These are phyloP conservation scores for Columba janthina DNA, from an alignment of 2,113 vertebrate species.

Conservation along the genomic window DNA sequence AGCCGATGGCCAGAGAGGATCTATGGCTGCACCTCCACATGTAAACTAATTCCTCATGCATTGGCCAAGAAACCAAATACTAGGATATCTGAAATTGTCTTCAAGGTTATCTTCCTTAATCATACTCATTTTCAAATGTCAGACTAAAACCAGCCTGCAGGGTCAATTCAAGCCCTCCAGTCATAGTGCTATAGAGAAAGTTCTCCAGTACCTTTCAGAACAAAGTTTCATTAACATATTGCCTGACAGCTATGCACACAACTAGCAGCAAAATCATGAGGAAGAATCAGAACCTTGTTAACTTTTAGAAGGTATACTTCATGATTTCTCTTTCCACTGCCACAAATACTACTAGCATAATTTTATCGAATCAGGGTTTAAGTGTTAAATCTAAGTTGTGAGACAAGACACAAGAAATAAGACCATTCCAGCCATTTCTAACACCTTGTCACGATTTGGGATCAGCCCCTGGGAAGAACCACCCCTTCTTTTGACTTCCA, in stretches of 20 bases:
- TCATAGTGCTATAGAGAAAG: background rate
- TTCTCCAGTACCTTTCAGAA: background rate
- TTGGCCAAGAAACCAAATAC: background rate
- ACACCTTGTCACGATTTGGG: background rate
- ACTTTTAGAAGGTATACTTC: background rate
- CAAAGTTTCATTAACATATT: background rate
- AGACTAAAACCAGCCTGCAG: background rate
- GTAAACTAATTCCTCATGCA: background rate
- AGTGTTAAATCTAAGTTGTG: fast-evolving
- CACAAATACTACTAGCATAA: background rate
- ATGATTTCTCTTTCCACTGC: background rate
- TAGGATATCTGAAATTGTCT: background rate
- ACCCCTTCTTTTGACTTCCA: background rate
- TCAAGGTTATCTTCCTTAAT: background rate
- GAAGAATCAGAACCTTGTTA: background rate
- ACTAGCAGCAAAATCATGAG: background rate
- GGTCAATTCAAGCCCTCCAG: background rate
- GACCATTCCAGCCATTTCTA: fast-evolving
- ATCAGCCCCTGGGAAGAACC: background rate
- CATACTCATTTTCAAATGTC: background rate
- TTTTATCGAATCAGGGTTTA: background rate
- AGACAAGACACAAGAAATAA: background rate
- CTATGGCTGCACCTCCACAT: background rate
- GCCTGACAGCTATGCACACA: background rate
- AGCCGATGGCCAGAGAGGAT: background rate